phyloP scores from a whole-genome alignment of 2,797 vertebrate genomes.

The Leptoclinus maculatus region DNA sequence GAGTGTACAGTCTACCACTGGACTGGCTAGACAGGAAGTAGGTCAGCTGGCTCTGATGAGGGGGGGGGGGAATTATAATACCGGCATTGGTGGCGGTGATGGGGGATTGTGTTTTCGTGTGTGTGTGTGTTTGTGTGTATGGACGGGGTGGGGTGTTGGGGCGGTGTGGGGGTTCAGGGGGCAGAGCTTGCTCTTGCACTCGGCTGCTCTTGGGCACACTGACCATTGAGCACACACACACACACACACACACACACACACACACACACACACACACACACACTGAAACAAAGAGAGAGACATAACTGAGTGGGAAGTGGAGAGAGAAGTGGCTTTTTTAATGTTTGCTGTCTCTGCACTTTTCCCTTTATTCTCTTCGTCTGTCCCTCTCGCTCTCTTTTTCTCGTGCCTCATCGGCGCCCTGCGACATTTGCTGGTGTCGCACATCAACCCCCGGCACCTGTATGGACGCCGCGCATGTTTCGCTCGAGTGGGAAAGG shows the following conservation, averaged over 20 bases:
- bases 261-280: constrained; percentile 11
- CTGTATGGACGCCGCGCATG: constrained; percentile 26
- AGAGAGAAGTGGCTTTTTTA: constrained; percentile 52
- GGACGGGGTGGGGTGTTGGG: not conserved
- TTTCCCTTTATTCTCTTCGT: constrained; percentile 26
- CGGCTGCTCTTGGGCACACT: not conserved
- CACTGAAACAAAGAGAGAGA: constrained; percentile 28
- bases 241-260: constrained; percentile 3
- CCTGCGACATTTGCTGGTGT: constrained; percentile 48
- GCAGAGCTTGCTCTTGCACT: constrained; percentile 20
- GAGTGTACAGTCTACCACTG: constrained; percentile 65
- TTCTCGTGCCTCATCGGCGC: not conserved
- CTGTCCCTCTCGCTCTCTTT: constrained; percentile 5
- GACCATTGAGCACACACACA: not conserved
- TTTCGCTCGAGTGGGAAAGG: constrained; percentile 39
- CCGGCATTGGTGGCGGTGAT: constrained; percentile 36
- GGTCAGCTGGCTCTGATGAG: constrained; percentile 77
- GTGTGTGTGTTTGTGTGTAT: constrained; percentile 6
- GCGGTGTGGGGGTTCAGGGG: not conserved
- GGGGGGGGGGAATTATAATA: constrained; percentile 40
- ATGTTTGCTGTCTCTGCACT: constrained; percentile 53
- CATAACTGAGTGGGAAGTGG: constrained; percentile 43
- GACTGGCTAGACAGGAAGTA: constrained; percentile 79
- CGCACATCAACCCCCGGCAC: constrained; percentile 39
- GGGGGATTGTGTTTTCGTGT: constrained; percentile 25